Conservation (phyloP, 2,797 vertebrate genomes). For the Columba guinea region DNA sequence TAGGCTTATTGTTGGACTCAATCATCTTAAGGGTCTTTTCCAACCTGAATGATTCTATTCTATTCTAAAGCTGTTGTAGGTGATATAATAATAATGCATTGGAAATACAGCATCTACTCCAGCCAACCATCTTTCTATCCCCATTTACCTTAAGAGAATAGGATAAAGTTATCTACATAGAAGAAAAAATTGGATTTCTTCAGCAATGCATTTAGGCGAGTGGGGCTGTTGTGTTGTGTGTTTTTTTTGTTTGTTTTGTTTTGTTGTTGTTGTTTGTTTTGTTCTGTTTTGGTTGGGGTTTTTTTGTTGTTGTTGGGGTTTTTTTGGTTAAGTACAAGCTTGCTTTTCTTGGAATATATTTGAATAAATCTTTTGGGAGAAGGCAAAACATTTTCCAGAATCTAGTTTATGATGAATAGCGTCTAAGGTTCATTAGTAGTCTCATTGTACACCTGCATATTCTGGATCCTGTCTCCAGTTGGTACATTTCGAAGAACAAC, state of each 20-base stretch:
- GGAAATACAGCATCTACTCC: background rate
- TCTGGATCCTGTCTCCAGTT: slow-evolving; percentile 55
- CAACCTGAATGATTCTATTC: background rate
- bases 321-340: slow-evolving; percentile 38
- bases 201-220: slow-evolving; percentile 29
- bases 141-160: background rate
- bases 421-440: slow-evolving; percentile 53
- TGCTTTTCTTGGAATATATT: slow-evolving; percentile 64
- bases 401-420: slow-evolving; percentile 53
- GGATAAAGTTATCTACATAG: background rate
- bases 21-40: too few relatives aligned
- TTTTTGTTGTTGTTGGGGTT: slow-evolving; percentile 18
- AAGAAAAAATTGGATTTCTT: slow-evolving; percentile 46
- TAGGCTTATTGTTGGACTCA: too few relatives aligned
- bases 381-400: slow-evolving; percentile 41
- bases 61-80: background rate
- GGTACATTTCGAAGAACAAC: slow-evolving; percentile 57
- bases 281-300: slow-evolving; percentile 26
- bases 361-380: slow-evolving; percentile 61
- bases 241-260: slow-evolving; percentile 11
- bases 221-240: background rate
- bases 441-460: slow-evolving; percentile 47
- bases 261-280: background rate
- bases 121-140: background rate
- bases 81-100: background rate